Percentiles rank a stretch among this genome's conserved stretches.
phyloP scores from a whole-genome alignment of 2,797 vertebrate species.

The Poeciliopsis presidionis region DNA sequence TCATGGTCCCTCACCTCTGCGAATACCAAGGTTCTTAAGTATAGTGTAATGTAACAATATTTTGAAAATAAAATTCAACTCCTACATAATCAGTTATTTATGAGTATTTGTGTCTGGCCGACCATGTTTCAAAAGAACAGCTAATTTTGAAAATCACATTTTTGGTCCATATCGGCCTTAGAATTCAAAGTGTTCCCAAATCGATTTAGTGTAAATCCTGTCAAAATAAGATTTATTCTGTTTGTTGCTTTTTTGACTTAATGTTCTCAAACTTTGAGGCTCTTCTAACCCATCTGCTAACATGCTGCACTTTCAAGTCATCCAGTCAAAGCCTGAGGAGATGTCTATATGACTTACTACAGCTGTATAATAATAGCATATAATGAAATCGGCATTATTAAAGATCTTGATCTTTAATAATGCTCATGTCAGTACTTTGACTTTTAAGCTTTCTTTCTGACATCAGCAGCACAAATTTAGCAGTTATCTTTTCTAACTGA shows the following conservation, averaged over 20 bases:
- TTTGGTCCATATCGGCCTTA: not conserved
- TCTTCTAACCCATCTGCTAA: not conserved
- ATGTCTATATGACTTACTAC: not conserved
- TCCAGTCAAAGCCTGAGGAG: not conserved
- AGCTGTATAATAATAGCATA: conserved; percentile 14
- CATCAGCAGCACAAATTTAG: conserved; percentile 9
- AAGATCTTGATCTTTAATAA: not conserved
- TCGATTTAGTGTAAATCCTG: not conserved
- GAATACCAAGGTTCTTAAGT: not conserved
- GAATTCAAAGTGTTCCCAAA: not conserved
- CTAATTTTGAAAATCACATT: not conserved
- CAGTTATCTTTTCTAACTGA: not conserved
- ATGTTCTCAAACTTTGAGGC: not conserved
- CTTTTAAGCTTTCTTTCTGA: conserved; percentile 21
- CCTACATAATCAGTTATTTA: not conserved
- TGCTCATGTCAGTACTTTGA: not conserved
- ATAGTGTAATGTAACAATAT: not conserved
- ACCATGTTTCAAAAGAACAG: not conserved
- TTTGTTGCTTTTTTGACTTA: not conserved
- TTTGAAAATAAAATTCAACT: not conserved
- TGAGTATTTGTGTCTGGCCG: not conserved
- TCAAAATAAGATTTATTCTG: not conserved
- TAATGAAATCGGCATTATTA: conserved; percentile 6
- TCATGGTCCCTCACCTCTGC: not conserved
- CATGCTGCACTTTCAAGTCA: not conserved